Evolutionary conservation across 2,888 invertebrate species (phyloP).

Genomic region (Papilio elwesi): DNA sequence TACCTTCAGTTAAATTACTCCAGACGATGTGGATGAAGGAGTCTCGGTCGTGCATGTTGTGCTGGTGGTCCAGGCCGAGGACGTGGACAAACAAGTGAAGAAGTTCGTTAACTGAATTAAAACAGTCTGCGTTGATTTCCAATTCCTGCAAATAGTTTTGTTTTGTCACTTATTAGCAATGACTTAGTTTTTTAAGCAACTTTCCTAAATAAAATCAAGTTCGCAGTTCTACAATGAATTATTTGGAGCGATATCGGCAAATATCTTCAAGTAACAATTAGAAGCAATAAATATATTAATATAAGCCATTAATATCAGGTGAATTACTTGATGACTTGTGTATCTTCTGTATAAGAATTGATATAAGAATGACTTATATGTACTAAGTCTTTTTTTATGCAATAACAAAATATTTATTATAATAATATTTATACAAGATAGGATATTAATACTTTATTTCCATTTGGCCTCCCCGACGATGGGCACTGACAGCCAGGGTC

Average conservation of each 20-base stretch:
- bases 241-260: too few relatives aligned
- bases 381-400: too few relatives aligned
- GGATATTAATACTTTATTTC: conserved; percentile 51
- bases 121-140: conserved; percentile 67
- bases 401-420: too few relatives aligned
- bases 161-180: conserved; percentile 36
- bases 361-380: too few relatives aligned
- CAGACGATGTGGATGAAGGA: conserved; percentile 67
- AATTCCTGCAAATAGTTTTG: conserved; percentile 56
- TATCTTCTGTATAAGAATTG: too few relatives aligned
- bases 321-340: too few relatives aligned
- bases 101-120: conserved; percentile 75
- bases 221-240: too few relatives aligned
- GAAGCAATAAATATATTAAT: too few relatives aligned
- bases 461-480: conserved; percentile 56
- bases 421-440: too few relatives aligned
- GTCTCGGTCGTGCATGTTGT: conserved; percentile 75
- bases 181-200: background rate
- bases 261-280: too few relatives aligned
- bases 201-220: too few relatives aligned
- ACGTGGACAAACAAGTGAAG: conserved; percentile 74
- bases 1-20: conserved; percentile 69
- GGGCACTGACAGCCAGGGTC: conserved; percentile 68
- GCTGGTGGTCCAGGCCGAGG: conserved; percentile 76
- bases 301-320: too few relatives aligned